Percentiles rank a stretch among this genome's conserved stretches.
Evolutionary conservation across 2,797 vertebrate species (phyloP).

Genomic region (Lophius americanus): DNA sequence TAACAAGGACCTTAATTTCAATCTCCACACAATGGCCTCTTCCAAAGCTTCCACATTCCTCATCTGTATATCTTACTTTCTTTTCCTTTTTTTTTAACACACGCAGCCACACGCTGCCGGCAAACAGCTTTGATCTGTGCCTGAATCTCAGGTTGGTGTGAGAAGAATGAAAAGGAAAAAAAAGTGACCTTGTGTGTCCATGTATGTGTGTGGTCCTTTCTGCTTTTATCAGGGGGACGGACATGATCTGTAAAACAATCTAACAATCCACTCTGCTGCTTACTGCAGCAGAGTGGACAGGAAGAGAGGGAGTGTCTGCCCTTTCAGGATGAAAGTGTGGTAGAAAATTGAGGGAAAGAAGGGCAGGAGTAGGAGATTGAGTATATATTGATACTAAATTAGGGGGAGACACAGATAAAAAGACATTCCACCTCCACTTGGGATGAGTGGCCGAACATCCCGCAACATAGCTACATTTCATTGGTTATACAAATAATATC

Average conservation of each 20-base stretch:
- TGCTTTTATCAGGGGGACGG: constrained; percentile 37
- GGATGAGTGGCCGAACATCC: too few relatives aligned
- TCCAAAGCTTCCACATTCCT: constrained; percentile 25
- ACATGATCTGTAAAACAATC: constrained; percentile 58
- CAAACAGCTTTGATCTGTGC: not conserved
- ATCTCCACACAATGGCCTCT: constrained; percentile 49
- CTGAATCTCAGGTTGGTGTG: constrained; percentile 11
- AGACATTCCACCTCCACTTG: too few relatives aligned
- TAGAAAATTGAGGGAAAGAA: not conserved
- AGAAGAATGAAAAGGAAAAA: constrained; percentile 10
- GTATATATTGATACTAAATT: constrained; percentile 10
- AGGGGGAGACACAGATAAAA: constrained; percentile 2
- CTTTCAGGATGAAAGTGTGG: constrained; percentile 10
- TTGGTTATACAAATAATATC: too few relatives aligned
- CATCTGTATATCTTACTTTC: constrained; percentile 50
- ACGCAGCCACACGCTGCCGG: constrained; percentile 4
- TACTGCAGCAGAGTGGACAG: constrained; percentile 25
- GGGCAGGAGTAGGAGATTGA: not conserved
- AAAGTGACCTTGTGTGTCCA: constrained; percentile 16
- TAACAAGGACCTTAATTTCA: not conserved
- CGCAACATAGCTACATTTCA: too few relatives aligned
- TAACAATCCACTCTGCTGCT: constrained; percentile 16
- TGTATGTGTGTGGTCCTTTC: constrained; percentile 40
- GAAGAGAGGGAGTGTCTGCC: constrained; percentile 2
- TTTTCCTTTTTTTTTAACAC: constrained; percentile 17